Evolutionary conservation across 37 sponge, comb jelly and placozoan genomes (phyloP).

Genomic region (Crambe crambe): DNA sequence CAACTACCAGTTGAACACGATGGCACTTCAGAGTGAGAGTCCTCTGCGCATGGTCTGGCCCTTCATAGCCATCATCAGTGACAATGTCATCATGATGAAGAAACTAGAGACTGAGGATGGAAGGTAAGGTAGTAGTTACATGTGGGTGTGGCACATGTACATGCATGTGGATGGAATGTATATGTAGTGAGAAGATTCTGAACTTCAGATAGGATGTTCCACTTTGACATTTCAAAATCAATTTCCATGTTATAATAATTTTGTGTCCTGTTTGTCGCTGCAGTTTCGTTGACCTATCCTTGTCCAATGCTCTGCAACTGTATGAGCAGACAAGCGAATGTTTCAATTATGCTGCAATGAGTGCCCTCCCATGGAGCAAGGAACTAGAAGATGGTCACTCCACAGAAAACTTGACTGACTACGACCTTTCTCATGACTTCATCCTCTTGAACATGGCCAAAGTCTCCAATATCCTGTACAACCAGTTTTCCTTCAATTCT

Average conservation of each 20-base stretch:
- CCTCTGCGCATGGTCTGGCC: slow-evolving; percentile 60
- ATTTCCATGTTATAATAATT: too few relatives aligned
- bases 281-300: slow-evolving; percentile 35
- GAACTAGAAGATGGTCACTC: slow-evolving; percentile 11
- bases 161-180: slow-evolving; percentile 2
- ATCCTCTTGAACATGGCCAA: slow-evolving; percentile 62
- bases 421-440: slow-evolving; percentile 63
- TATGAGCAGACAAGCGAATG: slow-evolving; percentile 45
- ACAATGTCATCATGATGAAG: slow-evolving; percentile 83
- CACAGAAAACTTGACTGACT: slow-evolving; percentile 5
- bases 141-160: background rate
- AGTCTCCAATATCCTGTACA: slow-evolving; percentile 37
- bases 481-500: slow-evolving; percentile 52
- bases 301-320: slow-evolving; percentile 50
- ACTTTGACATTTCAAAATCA: too few relatives aligned
- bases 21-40: slow-evolving; percentile 12
- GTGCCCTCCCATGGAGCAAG: slow-evolving; percentile 48
- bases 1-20: slow-evolving; percentile 60
- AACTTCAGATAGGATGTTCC: too few relatives aligned
- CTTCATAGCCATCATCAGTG: slow-evolving; percentile 67
- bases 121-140: background rate
- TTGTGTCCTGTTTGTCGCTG: too few relatives aligned
- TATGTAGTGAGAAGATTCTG: background rate
- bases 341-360: slow-evolving; percentile 31
- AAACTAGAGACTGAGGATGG: slow-evolving; percentile 3